phyloP scores from a whole-genome alignment of 2,113 vertebrate species.

The Gallinago media region DNA sequence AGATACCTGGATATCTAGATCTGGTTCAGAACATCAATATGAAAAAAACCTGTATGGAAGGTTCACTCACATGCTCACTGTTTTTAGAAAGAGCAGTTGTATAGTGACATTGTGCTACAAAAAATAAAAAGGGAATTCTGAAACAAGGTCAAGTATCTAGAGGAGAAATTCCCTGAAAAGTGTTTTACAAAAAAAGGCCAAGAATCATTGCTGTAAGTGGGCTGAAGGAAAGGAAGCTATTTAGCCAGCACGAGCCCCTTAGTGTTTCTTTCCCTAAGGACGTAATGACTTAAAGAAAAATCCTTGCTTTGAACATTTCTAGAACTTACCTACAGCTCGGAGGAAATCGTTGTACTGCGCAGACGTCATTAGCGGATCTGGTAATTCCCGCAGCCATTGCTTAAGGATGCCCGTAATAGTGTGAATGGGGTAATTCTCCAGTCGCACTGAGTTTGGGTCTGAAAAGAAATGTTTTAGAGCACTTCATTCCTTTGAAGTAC shows the following conservation, averaged over 20 bases:
- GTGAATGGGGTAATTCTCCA: slow-evolving; percentile 95
- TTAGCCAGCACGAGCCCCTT: not conserved
- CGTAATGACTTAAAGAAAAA: not conserved
- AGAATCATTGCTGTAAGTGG: not conserved
- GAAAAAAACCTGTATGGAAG: not conserved
- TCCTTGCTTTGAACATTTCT: not conserved
- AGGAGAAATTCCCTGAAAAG: not conserved
- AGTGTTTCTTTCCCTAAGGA: not conserved
- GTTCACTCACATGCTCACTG: not conserved
- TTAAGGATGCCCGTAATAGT: slow-evolving; percentile 94
- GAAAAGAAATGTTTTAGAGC: not conserved
- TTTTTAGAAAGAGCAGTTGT: not conserved
- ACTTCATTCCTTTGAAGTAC: not conserved
- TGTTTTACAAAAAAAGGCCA: not conserved
- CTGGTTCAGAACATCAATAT: not conserved
- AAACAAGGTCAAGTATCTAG: not conserved
- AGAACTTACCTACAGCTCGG: slow-evolving; percentile 88
- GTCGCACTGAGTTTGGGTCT: slow-evolving; percentile 85
- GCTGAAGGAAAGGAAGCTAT: not conserved
- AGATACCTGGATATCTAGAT: not conserved
- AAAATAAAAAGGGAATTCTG: not conserved
- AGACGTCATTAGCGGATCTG: slow-evolving; percentile 96
- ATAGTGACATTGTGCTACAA: not conserved
- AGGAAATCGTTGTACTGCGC: slow-evolving; percentile 93
- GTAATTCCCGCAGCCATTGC: slow-evolving; percentile 94